phyloP scores from a whole-genome alignment of 2,888 invertebrate genomes.

The Candidula unifasciata region DNA sequence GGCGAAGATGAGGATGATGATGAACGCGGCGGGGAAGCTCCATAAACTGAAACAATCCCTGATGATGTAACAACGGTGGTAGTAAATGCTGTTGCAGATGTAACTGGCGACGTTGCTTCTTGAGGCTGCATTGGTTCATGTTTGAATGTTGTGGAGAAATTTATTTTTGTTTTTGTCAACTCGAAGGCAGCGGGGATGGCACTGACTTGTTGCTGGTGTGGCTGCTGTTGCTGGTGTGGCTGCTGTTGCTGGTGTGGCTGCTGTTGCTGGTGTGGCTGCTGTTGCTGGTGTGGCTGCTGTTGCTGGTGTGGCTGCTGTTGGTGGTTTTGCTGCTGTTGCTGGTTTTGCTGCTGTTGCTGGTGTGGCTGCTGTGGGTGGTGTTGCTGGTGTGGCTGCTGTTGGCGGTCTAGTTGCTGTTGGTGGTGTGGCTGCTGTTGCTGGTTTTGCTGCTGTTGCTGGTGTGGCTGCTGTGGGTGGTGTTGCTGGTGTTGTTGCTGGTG shows the following conservation, averaged over 20 bases:
- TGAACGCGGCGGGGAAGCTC: neutral
- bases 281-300: conserved; percentile 38
- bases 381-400: too few relatives aligned
- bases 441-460: conserved; percentile 37
- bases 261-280: conserved; percentile 37
- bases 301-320: conserved; percentile 40
- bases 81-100: conserved; percentile 9
- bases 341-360: conserved; percentile 54
- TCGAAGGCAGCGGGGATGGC: conserved; percentile 54
- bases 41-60: neutral
- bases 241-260: conserved; percentile 38
- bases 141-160: conserved; percentile 65
- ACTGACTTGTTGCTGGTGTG: conserved; percentile 41
- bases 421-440: too few relatives aligned
- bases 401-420: too few relatives aligned
- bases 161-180: conserved; percentile 53
- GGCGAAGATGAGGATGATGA: conserved; percentile 1
- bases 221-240: conserved; percentile 50
- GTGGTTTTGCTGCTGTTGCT: conserved; percentile 40
- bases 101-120: conserved; percentile 63
- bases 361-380: conserved; percentile 40
- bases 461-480: conserved; percentile 37
- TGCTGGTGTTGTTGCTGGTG: conserved; percentile 48
- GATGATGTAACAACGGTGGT: conserved; percentile 19
- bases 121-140: conserved; percentile 64